Evolutionary conservation across 2,113 vertebrate species (phyloP).

Genomic region (Campylomormyrus tamandua): DNA sequence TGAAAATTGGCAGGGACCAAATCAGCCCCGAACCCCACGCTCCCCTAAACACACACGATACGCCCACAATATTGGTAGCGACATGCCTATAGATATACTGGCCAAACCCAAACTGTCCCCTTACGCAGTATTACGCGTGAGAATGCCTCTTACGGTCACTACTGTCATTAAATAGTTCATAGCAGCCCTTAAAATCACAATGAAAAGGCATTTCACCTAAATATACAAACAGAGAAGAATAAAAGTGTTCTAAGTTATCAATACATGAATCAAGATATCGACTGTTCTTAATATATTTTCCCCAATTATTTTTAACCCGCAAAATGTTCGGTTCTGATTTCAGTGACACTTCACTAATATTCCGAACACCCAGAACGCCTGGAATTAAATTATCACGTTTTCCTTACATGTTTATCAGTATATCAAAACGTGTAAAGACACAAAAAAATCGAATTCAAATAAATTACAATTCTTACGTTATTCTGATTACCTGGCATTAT

Average conservation of each 20-base stretch:
- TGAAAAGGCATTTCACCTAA: slow-evolving; percentile 68
- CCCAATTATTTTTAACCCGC: neutral
- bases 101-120: neutral
- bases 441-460: neutral
- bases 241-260: slow-evolving; percentile 1
- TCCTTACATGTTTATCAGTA: neutral
- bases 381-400: neutral
- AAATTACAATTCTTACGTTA: neutral
- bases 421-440: neutral
- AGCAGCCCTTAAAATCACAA: slow-evolving; percentile 64
- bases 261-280: neutral
- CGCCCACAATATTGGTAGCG: neutral
- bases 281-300: neutral
- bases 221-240: slow-evolving; percentile 43
- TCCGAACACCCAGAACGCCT: neutral
- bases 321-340: neutral
- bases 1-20: neutral
- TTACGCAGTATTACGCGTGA: slow-evolving; percentile 44
- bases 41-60: neutral
- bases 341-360: neutral
- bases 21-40: neutral
- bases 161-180: slow-evolving; percentile 63
- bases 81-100: neutral
- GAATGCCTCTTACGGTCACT: slow-evolving; percentile 60
- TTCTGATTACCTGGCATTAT: neutral